A percentile compares a stretch with the other conserved stretches of the same genome.
phyloP scores from a whole-genome alignment of 1,140 invertebrate species.

The Andricus grossulariae region DNA sequence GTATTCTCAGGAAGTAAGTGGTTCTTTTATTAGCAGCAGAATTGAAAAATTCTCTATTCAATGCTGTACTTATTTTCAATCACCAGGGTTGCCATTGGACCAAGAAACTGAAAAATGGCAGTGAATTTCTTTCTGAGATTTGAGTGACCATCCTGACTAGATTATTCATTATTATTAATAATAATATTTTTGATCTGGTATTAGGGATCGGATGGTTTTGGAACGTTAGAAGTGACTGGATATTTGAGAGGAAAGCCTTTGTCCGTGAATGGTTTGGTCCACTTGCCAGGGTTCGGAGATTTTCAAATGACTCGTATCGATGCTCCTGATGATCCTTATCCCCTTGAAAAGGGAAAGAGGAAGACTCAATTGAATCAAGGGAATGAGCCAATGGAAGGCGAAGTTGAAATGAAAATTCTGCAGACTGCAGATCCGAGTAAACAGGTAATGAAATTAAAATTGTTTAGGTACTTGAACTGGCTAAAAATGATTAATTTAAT shows the following conservation, averaged over 20 bases:
- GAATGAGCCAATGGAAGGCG: slow-evolving; percentile 62
- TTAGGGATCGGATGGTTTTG: slow-evolving; percentile 70
- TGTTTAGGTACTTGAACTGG: background rate
- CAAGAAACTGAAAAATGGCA: too few relatives aligned
- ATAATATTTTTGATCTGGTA: slow-evolving; percentile 40
- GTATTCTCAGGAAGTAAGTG: slow-evolving; percentile 65
- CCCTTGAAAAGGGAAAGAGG: slow-evolving; percentile 72
- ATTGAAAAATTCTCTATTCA: background rate
- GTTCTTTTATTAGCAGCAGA: background rate
- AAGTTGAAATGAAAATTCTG: slow-evolving; percentile 73
- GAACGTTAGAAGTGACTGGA: slow-evolving; percentile 90
- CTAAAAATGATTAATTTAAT: background rate
- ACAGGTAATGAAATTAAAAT: slow-evolving; percentile 77
- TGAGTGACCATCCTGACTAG: slow-evolving; percentile 28
- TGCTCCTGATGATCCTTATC: slow-evolving; percentile 84
- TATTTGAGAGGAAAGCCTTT: slow-evolving; percentile 88
- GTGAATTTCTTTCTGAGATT: too few relatives aligned
- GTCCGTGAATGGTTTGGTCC: slow-evolving; percentile 91
- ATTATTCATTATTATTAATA: slow-evolving; percentile 46
- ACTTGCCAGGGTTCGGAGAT: slow-evolving; percentile 93
- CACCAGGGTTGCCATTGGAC: too few relatives aligned
- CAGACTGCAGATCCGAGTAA: slow-evolving; percentile 81
- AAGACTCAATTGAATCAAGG: slow-evolving; percentile 42
- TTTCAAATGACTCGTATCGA: slow-evolving; percentile 93
- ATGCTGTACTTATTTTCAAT: too few relatives aligned